Percentiles rank a stretch among this genome's conserved stretches.
These are phyloP conservation scores for Pachyramphus minor DNA, from an alignment of 2,113 vertebrate species.

Conservation along the genomic window DNA sequence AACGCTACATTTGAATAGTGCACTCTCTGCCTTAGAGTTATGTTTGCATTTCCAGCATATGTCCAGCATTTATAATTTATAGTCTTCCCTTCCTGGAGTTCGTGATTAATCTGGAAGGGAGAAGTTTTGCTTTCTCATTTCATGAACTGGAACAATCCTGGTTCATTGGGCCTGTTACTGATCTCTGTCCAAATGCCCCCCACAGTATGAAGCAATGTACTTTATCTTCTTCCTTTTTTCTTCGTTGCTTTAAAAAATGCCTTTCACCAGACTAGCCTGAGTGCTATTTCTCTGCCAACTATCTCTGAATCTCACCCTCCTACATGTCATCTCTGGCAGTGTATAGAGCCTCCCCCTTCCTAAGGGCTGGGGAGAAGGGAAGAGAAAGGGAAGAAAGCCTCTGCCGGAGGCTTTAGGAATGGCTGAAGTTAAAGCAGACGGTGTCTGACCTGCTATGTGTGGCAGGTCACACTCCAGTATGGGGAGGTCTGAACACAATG, in stretches of 20 bases:
- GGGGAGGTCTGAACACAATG: neutral
- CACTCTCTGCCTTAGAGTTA: neutral
- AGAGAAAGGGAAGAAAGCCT: neutral
- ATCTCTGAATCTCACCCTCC: neutral
- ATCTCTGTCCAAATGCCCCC: neutral
- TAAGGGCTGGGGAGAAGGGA: neutral
- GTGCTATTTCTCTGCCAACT: neutral
- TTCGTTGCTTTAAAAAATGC: neutral
- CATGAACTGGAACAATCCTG: neutral
- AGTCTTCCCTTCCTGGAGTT: neutral
- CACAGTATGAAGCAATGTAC: rapidly evolving
- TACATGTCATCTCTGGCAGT: neutral
- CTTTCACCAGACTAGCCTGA: neutral
- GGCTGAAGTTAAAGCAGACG: neutral
- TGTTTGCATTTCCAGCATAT: neutral
- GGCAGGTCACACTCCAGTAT: rapidly evolving
- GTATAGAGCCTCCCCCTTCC: neutral
- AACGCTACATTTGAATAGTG: conserved; percentile 9
- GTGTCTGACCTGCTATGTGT: neutral
- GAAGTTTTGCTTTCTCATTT: neutral
- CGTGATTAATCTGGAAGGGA: neutral
- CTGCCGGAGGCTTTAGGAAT: neutral
- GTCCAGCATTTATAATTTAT: conserved; percentile 2
- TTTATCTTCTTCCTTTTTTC: neutral
- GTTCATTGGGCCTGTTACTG: neutral